Conservation (phyloP, 2,113 vertebrate genomes). For the Thamnophis sirtalis region DNA sequence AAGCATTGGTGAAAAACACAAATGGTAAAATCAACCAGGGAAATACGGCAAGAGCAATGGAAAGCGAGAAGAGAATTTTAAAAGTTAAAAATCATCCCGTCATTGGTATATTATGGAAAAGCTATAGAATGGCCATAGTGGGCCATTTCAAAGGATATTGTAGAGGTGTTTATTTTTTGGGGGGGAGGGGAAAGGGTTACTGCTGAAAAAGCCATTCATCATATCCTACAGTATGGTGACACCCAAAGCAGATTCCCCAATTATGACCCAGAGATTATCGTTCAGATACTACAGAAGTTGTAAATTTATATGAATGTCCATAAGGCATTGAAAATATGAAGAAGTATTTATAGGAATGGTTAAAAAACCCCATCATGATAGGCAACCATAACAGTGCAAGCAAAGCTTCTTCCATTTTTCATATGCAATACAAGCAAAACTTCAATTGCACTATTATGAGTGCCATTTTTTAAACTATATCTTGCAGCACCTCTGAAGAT, state of each 20-base stretch:
- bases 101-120: neutral
- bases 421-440: neutral
- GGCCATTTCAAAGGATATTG: neutral
- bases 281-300: neutral
- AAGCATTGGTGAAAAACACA: neutral
- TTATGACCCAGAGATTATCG: neutral
- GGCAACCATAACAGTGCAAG: neutral
- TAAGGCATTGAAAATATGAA: neutral
- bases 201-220: neutral
- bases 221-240: neutral
- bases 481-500: neutral
- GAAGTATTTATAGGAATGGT: neutral
- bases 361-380: neutral
- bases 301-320: neutral
- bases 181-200: neutral
- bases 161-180: neutral
- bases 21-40: neutral
- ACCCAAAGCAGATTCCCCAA: neutral
- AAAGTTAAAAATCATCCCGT: neutral
- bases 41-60: neutral
- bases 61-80: neutral
- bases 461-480: neutral
- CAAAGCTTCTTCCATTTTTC: neutral
- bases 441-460: neutral
- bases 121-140: neutral